Conservation (phyloP, 2,888 invertebrate species). For the Sympetrum striolatum region DNA sequence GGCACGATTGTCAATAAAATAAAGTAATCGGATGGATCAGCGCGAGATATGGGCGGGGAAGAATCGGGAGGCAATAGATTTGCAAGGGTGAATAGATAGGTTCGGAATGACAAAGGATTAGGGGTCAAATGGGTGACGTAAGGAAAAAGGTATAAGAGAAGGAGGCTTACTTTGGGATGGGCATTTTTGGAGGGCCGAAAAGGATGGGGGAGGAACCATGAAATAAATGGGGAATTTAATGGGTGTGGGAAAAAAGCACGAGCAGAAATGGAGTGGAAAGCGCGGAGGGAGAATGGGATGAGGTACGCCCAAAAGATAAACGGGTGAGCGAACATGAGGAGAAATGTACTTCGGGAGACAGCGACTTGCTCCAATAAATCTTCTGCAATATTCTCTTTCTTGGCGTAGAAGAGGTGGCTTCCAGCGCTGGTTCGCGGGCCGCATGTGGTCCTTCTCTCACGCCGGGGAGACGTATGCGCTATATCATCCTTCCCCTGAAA, state of each 20-base stretch:
- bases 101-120: neutral
- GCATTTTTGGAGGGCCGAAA: neutral
- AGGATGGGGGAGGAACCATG: neutral
- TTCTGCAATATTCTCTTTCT: no score
- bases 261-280: neutral
- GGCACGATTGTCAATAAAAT: neutral
- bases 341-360: neutral
- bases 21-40: neutral
- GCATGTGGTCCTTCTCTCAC: no score
- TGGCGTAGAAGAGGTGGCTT: no score
- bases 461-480: no score
- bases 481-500: no score
- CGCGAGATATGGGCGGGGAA: neutral
- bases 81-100: neutral
- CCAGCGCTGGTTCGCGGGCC: no score
- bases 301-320: neutral
- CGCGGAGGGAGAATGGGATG: neutral
- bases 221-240: neutral
- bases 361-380: neutral
- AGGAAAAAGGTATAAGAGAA: neutral
- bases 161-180: neutral
- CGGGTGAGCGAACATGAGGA: neutral
- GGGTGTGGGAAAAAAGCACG: neutral
- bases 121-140: neutral
- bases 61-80: neutral